Conservation (phyloP, 2,888 invertebrate species). For the Achlya flavicornis region DNA sequence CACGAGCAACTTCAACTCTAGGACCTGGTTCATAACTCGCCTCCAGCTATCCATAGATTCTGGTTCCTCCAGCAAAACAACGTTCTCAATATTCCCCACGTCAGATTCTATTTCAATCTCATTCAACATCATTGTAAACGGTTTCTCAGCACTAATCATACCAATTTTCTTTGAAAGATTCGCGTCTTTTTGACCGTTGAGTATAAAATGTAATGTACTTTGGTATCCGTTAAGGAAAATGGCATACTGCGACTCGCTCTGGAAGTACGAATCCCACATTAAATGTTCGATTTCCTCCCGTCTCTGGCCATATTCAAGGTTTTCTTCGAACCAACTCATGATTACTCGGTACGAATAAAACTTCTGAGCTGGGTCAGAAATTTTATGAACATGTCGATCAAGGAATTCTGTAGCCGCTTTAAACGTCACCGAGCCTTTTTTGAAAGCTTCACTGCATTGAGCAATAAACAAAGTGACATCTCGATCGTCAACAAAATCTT, state of each 20-base stretch:
- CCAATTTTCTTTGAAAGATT: constrained; percentile 60
- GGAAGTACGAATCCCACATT: constrained; percentile 77
- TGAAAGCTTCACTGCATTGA: constrained; percentile 85
- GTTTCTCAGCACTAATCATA: constrained; percentile 55
- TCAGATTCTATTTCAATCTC: constrained; percentile 77
- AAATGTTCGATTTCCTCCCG: constrained; percentile 74
- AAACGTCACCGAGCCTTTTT: constrained; percentile 84
- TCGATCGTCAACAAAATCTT: constrained; percentile 63
- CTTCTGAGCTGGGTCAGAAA: constrained; percentile 70
- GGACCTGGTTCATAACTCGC: constrained; percentile 77
- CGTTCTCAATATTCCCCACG: constrained; percentile 70
- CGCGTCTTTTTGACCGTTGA: constrained; percentile 67
- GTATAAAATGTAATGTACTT: constrained; percentile 65
- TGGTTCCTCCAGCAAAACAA: constrained; percentile 64
- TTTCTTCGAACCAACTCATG: constrained; percentile 76
- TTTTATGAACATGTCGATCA: constrained; percentile 79
- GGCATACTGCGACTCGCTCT: constrained; percentile 50
- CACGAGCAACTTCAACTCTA: constrained; percentile 83
- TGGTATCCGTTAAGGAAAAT: constrained; percentile 64
- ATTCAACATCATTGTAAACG: constrained; percentile 64
- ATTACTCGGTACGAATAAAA: constrained; percentile 80
- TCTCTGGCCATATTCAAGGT: constrained; percentile 64
- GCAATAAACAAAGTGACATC: constrained; percentile 80
- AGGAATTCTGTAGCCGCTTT: constrained; percentile 86
- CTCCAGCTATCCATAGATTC: constrained; percentile 73